Evolutionary conservation across 37 sponge, comb jelly and placozoan genomes (phyloP), one percentile per base, ranked within the genome.

Genomic region (Theonella swinhoei): DNA sequence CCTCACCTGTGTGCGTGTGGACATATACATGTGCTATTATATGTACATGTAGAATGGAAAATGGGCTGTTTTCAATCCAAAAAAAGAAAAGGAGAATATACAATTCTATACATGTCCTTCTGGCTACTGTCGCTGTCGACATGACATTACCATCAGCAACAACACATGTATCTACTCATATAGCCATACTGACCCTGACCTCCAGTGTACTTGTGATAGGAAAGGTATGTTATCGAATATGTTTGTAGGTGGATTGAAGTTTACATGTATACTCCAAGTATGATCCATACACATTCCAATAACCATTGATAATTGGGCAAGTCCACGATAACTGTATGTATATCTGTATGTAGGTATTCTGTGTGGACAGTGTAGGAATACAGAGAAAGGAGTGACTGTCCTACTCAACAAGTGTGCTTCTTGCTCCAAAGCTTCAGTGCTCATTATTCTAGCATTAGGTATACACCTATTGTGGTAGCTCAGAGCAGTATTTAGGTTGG

Each of bases 51-150:
- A 47, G 54, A 7, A 7, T 17, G 54, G 54, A 17, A 47, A 47
- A 47, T 47, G 54, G 54, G 54, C 11, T 47, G 54, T 47, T 14
- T 47, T 17, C 14, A 14, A 17, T 47, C 54, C 54, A 17, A 47
- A 7, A 47, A 47, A 47, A 1, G 4, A 30, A 34, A 42, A 28
- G 29, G 11, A 23, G 2, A 74, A 39, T 38, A 35, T 84, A 69
- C 4, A 42, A 19, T 67, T 84, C 76, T 84, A 84, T 39, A 68
- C 81, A 11, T 87, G 88, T 29, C 88, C 88, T 3, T 29, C 88
- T 5, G 88, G 88, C 29, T 87, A 87, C 66, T 87, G 88, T 30
- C 38, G 70, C 3, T 87, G 88, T 28, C 62, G 40, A 17, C 67
- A 65, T 42, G 34, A 38, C 29, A 72, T 31, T 34, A 54, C 39